Base-by-base conservation (phyloP, 2,113 vertebrate genomes). In the Girardinichthys multiradiatus region DNA sequence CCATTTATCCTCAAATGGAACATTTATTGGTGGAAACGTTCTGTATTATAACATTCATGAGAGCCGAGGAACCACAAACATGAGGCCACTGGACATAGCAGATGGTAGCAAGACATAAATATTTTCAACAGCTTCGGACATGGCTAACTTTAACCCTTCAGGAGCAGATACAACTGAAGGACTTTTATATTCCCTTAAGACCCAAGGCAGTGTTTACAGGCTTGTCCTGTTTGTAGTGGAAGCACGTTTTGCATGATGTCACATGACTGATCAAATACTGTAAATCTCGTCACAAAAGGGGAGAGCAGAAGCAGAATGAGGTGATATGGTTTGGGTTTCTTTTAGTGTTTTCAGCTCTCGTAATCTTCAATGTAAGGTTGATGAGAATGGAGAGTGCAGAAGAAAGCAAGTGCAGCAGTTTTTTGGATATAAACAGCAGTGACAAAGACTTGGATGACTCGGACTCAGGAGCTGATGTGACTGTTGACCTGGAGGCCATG, bases 71-170 rank as follows among this genome's bases (percentile, higher is more conserved):
- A 42, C 35, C 27, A 29, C 10, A 37, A 39, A n/a, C 24, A 26
- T n/a, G n/a, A 39, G 33, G 33, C 31, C 60, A n/a, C 30, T n/a
- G 31, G 8, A 35, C 60, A 35, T 63, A 31, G 31, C 62, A 64
- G 62, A 64, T 37, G 62, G n/a, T 13, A 64, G 33, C 62, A 37
- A 26, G 35, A 27, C 13, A 64, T 64, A n/a, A 54, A 54, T 54
- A 54, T 24, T 54, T 54, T 54, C 48, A n/a, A 9, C 21, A n/a
- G 24, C 9, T 24, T 42, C 12, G 33, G 12, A 39, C 11, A 11
- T 26, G 33, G 33, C 33, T 15, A 39, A 37, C 10, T 64, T 64
- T 26, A 27, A 64, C 62, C 21, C 33, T 37, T 27, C 24, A 33
- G 24, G 21, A 26, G n/a, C n/a, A 37, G 33, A 66, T 21, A 21